phyloP scores from a whole-genome alignment of 2,888 invertebrate species.

The Hetaerina titia region DNA sequence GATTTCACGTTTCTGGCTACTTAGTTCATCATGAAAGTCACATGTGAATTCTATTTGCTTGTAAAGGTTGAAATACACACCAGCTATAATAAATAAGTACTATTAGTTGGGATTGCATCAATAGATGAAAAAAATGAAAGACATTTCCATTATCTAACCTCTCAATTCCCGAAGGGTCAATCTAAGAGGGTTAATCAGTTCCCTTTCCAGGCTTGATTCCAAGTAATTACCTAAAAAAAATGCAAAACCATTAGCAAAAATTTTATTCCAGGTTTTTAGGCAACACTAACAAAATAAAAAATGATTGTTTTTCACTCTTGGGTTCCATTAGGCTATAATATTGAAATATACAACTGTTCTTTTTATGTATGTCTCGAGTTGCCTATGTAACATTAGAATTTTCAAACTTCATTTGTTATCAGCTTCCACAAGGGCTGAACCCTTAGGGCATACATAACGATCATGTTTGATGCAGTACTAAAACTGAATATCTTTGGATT shows the following conservation, averaged over 20 bases:
- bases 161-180: slow-evolving; percentile 41
- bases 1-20: slow-evolving; percentile 13
- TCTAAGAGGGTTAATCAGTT: slow-evolving; percentile 15
- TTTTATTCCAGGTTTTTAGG: not conserved
- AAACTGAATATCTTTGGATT: no score
- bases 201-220: slow-evolving; percentile 27
- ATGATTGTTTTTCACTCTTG: not conserved
- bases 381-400: no score
- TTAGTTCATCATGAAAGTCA: not conserved
- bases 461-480: no score
- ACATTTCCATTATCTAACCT: not conserved
- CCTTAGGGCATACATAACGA: no score
- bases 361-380: not conserved
- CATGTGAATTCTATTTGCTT: not conserved
- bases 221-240: not conserved
- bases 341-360: not conserved
- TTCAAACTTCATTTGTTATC: not conserved
- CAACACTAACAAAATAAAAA: no score
- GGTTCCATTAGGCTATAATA: not conserved
- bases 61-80: not conserved
- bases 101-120: not conserved
- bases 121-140: not conserved
- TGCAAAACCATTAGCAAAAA: not conserved
- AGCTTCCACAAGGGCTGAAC: no score
- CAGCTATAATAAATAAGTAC: not conserved